A percentile compares a stretch with the other conserved stretches of the same genome.
These are phyloP conservation scores for human DNA, from an alignment of 2,113 vertebrate species.

Conservation along the genomic window GRCh38 chr9:116792001-116792500, in stretches of 20 bases:
- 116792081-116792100: slow-evolving; percentile 21
- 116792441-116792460: rapidly evolving
- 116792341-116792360: neutral
- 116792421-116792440: neutral
- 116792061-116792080: neutral
- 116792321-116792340: neutral
- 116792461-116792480: neutral
- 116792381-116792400: neutral
- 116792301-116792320: neutral
- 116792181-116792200: slow-evolving; percentile 26
- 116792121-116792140: neutral
- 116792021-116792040: neutral
- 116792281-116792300: slow-evolving; percentile 32
- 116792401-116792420: slow-evolving; percentile 69
- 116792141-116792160: neutral
- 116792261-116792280: neutral
- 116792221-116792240: slow-evolving; percentile 2
- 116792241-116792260: neutral
- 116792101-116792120: neutral
- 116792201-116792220: slow-evolving; percentile 31
- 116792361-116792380: neutral
- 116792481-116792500: neutral
- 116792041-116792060: slow-evolving; percentile 2
- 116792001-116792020: slow-evolving; percentile 25
- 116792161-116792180: neutral